Conservation (phyloP, 1,140 invertebrate species). For the Pseudomyrmex dendroicus region DNA sequence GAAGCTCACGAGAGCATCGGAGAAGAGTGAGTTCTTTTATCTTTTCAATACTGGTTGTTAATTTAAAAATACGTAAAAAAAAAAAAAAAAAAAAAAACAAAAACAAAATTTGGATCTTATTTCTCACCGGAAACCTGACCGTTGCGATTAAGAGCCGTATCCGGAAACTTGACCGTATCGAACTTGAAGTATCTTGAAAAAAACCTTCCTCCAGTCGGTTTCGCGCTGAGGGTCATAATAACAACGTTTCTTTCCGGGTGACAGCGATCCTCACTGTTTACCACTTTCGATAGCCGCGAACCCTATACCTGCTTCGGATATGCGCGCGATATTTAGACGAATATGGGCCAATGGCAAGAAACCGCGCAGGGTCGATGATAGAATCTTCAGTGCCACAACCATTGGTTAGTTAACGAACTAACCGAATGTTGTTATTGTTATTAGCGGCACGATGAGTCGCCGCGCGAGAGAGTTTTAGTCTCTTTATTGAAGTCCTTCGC, state of each 20-base stretch:
- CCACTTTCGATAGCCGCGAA: slow-evolving; percentile 43
- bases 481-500: no score
- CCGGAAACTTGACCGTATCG: no score
- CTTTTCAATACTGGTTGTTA: no score
- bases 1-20: no score
- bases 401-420: not conserved
- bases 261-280: slow-evolving; percentile 21
- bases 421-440: no score
- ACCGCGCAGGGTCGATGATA: slow-evolving; percentile 40
- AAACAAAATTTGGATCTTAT: no score
- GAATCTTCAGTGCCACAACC: slow-evolving; percentile 24
- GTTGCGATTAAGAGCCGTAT: not conserved
- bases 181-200: not conserved
- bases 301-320: slow-evolving; percentile 21
- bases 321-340: slow-evolving; percentile 39
- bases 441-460: no score
- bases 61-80: no score
- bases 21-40: no score
- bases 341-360: slow-evolving; percentile 48
- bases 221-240: not conserved
- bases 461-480: no score
- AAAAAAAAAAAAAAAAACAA: no score
- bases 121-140: no score
- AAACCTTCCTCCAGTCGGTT: not conserved
- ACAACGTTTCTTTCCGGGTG: not conserved